A percentile compares a stretch with the other conserved stretches of the same genome.
phyloP scores from a whole-genome alignment of 1,140 invertebrate species.

The Euglossa dilemma region DNA sequence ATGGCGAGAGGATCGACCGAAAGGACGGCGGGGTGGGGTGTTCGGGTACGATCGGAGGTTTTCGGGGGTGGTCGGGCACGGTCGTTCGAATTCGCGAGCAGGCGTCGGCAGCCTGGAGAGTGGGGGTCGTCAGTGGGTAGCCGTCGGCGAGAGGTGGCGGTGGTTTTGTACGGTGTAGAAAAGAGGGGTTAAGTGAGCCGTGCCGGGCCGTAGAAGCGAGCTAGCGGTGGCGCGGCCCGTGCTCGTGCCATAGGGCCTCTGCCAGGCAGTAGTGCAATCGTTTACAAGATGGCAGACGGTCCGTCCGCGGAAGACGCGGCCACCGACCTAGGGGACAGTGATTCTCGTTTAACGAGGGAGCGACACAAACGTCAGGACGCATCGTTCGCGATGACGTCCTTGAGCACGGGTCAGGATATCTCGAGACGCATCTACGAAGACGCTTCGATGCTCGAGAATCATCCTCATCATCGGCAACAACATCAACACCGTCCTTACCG shows the following conservation, averaged over 20 bases:
- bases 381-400: constrained; percentile 41
- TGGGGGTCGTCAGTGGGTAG: constrained; percentile 51
- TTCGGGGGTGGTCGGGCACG: not conserved
- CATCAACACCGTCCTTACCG: constrained; percentile 32
- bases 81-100: constrained; percentile 33
- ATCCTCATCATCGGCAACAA: constrained; percentile 45
- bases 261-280: constrained; percentile 68
- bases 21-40: not conserved
- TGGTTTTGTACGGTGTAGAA: constrained; percentile 55
- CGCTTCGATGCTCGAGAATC: constrained; percentile 20
- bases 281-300: constrained; percentile 79
- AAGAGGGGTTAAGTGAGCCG: constrained; percentile 57
- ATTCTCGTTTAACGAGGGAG: constrained; percentile 71
- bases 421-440: constrained; percentile 43
- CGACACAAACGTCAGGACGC: constrained; percentile 69
- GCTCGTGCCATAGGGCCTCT: constrained; percentile 66
- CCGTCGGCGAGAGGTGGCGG: constrained; percentile 64
- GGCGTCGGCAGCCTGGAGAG: constrained; percentile 33
- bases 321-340: constrained; percentile 57
- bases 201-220: constrained; percentile 58
- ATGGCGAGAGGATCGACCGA: not conserved
- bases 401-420: constrained; percentile 41
- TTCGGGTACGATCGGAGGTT: not conserved
- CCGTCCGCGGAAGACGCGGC: constrained; percentile 73
- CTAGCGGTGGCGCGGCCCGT: constrained; percentile 57